phyloP scores from a whole-genome alignment of 2,797 vertebrate species.

The Scyliorhinus canicula region DNA sequence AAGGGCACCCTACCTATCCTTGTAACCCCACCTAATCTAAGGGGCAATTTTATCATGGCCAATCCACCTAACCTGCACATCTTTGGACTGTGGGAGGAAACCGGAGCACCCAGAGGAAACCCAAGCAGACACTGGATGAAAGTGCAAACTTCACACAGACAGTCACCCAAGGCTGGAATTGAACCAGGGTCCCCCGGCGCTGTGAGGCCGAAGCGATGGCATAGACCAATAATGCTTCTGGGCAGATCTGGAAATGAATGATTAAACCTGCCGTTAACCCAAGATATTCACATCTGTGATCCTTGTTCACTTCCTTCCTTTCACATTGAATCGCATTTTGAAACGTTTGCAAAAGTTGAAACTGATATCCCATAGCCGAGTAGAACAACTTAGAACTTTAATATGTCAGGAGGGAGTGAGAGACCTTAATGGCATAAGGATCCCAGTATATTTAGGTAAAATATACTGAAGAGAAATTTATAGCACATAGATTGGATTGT shows the following conservation, averaged over 20 bases:
- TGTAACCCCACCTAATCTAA: no score
- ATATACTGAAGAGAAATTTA: not conserved
- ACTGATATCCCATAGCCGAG: not conserved
- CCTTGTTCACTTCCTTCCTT: not conserved
- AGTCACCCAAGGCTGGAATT: no score
- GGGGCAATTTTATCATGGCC: no score
- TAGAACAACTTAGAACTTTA: not conserved
- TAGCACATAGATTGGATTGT: not conserved
- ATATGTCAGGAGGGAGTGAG: not conserved
- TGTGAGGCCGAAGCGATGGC: no score
- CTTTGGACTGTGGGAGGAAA: no score
- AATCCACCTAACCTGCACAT: no score
- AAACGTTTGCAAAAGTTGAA: not conserved
- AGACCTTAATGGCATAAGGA: not conserved
- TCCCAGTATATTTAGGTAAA: not conserved
- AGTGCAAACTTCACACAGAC: no score
- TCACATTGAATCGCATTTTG: not conserved
- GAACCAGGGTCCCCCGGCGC: no score
- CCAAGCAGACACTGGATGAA: no score
- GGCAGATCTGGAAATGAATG: not conserved
- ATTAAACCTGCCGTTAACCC: not conserved
- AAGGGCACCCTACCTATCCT: no score
- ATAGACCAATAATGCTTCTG: not conserved
- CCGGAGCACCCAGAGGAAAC: no score
- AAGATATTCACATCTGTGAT: not conserved